Evolutionary conservation across 2,888 invertebrate genomes (phyloP), one percentile per base, ranked within the genome.

Genomic region (Cantharis rustica): DNA sequence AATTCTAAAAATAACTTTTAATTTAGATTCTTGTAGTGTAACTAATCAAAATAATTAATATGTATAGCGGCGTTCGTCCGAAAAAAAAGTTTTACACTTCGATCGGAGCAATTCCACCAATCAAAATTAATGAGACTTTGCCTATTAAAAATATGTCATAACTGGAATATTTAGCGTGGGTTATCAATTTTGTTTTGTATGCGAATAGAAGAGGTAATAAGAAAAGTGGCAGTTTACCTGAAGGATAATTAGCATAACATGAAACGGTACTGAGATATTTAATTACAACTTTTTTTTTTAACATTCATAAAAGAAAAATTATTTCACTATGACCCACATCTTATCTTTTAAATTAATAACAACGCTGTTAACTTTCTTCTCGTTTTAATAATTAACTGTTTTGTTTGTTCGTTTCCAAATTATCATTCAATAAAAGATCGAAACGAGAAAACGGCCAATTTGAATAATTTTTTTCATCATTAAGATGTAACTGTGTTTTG

Each of bases 171-270:
- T 47, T 47, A 47, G 47, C 47, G 47, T 47, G 47, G 47, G 47
- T 47, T 47, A 47, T 47, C 47, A 47, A 47, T 47, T 47, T 47
- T 47, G 47, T 47, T 47, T 47, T 47, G 47, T 47, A 13, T 47
- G n/a, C 47, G 47, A 47, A 47, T 47, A 47, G 47, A 47, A 47
- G 47, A 47, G 47, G n/a, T 47, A 47, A 47, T 47, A 47, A 47
- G 47, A 66, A 16, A n/a, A 17, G 23, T 16, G 64, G 23, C 64
- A 66, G 64, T 66, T 20, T 20, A 20, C 23, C 13, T 66, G 5
- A 66, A 66, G 23, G 61, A 26, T 61, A 73, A 66, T 73, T 73
- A 61, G 61, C 73, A 73, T 68, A 73, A 69, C 73, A 68, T 68
- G 17, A 61, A 73, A 73, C 69, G 73, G 61, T 73, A 73, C 72